These are phyloP conservation scores for Serrognathus titanus DNA, from an alignment of 2,888 invertebrate species.

Conservation along the genomic window DNA sequence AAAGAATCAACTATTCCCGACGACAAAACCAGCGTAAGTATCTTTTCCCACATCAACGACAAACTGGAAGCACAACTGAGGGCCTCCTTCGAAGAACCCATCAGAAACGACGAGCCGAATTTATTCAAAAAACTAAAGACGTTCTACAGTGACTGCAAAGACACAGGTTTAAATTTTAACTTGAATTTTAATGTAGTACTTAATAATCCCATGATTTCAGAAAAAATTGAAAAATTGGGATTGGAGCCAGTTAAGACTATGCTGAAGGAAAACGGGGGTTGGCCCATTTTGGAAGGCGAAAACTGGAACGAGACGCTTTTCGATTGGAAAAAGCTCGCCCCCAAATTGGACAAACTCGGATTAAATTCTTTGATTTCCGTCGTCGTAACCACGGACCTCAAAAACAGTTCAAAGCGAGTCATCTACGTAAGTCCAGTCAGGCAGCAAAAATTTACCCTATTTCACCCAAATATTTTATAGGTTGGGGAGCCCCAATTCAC, in stretches of 20 bases:
- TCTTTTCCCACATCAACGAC: constrained; percentile 48
- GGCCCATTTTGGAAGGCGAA: constrained; percentile 78
- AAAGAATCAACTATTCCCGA: constrained; percentile 67
- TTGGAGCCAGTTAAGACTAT: constrained; percentile 52
- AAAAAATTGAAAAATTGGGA: constrained; percentile 70
- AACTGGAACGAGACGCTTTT: constrained; percentile 55
- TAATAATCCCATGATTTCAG: constrained; percentile 49
- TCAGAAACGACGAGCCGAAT: constrained; percentile 40
- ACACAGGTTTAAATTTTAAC: constrained; percentile 25
- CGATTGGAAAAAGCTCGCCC: constrained; percentile 55
- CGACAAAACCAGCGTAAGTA: constrained; percentile 61
- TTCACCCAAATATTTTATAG: too few species aligned
- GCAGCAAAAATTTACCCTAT: too few species aligned
- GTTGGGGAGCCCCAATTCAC: too few species aligned
- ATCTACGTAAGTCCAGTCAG: neutral
- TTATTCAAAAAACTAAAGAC: constrained; percentile 48
- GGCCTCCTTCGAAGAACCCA: constrained; percentile 42
- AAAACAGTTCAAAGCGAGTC: neutral
- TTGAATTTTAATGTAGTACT: neutral
- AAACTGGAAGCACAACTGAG: constrained; percentile 49
- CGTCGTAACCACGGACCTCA: neutral
- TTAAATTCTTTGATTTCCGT: constrained; percentile 27
- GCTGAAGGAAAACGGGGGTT: constrained; percentile 68
- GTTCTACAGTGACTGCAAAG: constrained; percentile 50
- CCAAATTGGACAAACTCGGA: constrained; percentile 55